A percentile compares a stretch with the other conserved stretches of the same genome.
Evolutionary conservation across 2,797 vertebrate genomes (phyloP).

Genomic region (Nasua narica): DNA sequence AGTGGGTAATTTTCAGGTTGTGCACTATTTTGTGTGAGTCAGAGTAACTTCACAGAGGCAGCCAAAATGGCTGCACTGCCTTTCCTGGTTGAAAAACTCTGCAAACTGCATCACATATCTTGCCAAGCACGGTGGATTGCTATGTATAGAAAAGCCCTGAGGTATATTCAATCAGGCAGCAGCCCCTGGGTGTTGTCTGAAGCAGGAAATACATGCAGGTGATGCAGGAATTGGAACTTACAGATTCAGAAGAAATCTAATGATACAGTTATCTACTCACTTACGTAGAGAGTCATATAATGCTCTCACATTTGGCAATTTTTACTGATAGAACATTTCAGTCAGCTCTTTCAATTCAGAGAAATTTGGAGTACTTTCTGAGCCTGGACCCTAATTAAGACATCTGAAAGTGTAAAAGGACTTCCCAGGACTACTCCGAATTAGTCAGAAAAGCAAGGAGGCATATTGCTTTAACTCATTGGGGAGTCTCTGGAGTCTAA

Average conservation of each 20-base stretch:
- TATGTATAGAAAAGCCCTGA: conserved; percentile 12
- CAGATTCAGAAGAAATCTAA: neutral
- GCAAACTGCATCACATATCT: neutral
- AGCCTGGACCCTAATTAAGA: neutral
- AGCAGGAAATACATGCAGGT: neutral
- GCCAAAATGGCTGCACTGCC: neutral
- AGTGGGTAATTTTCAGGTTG: neutral
- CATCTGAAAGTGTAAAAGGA: neutral
- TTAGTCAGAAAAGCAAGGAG: neutral
- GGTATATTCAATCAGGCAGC: neutral
- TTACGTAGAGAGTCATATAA: neutral
- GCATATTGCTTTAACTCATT: neutral
- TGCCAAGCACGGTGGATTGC: neutral
- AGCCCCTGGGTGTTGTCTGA: neutral
- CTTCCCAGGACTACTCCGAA: neutral
- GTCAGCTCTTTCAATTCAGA: neutral
- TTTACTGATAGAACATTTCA: neutral
- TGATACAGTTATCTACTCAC: neutral
- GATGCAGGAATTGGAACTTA: neutral
- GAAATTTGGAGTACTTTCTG: neutral
- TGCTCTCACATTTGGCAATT: neutral
- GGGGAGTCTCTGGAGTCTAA: neutral
- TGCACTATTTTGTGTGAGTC: neutral
- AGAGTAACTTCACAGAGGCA: neutral
- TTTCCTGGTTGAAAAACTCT: neutral